phyloP scores from a whole-genome alignment of 64 coral and sea anemone genomes.

The Dendrophyllia cribrosa region DNA sequence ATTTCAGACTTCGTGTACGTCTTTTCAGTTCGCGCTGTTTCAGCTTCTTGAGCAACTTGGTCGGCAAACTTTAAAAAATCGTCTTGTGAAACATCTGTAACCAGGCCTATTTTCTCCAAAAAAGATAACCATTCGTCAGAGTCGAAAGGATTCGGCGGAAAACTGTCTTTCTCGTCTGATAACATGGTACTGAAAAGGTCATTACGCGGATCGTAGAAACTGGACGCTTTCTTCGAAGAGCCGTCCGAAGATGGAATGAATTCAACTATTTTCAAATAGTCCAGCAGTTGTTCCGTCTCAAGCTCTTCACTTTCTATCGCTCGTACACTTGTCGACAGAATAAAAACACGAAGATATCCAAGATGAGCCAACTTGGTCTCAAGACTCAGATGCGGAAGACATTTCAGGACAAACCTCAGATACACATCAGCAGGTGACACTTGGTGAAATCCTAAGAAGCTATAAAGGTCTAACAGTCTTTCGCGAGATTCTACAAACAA shows the following conservation, averaged over 20 bases:
- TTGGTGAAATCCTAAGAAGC: conserved; percentile 22
- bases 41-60: conserved; percentile 59
- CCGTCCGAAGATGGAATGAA: conserved; percentile 29
- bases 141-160: conserved; percentile 28
- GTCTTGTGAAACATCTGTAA: conserved; percentile 16
- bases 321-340: background rate
- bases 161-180: background rate
- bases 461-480: conserved; percentile 21
- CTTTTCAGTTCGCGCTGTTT: background rate
- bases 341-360: conserved; percentile 2
- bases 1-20: conserved; percentile 39
- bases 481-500: conserved; percentile 19
- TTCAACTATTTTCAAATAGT: conserved; percentile 1
- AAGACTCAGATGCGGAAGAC: conserved; percentile 37
- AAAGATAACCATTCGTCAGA: conserved; percentile 33
- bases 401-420: conserved; percentile 22
- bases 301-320: background rate
- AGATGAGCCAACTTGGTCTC: conserved; percentile 37
- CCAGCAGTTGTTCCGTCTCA: background rate
- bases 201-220: conserved; percentile 33
- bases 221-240: conserved; percentile 19
- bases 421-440: conserved; percentile 20
- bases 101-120: conserved; percentile 38
- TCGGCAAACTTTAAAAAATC: conserved; percentile 52
- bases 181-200: conserved; percentile 61